phyloP scores from a whole-genome alignment of 2,113 vertebrate species.

The Bostrychus sinensis region DNA sequence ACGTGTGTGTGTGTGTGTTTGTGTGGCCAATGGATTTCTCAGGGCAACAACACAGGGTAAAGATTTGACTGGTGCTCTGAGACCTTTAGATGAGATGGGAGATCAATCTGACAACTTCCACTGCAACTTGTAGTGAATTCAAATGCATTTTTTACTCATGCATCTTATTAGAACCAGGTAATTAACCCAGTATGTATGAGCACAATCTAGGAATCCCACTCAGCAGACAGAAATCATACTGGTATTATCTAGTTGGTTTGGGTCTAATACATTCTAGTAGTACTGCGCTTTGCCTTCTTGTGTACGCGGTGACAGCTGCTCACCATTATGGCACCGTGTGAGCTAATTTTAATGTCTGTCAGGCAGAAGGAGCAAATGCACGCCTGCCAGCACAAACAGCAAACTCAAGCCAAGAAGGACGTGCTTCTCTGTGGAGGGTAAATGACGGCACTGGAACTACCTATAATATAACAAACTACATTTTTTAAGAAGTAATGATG shows the following conservation, averaged over 20 bases:
- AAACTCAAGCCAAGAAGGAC: conserved; percentile 54
- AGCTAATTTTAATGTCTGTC: conserved; percentile 76
- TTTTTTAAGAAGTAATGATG: too few relatives aligned
- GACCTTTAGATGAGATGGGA: conserved; percentile 10
- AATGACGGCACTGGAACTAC: conserved; percentile 44
- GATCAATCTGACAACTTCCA: conserved; percentile 29
- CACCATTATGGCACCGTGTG: conserved; percentile 65
- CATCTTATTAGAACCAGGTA: too few relatives aligned
- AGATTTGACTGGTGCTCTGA: conserved; percentile 7
- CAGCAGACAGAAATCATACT: conserved; percentile 31
- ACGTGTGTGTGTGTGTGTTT: conserved; percentile 33
- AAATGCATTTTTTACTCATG: neutral
- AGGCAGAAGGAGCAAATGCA: conserved; percentile 61
- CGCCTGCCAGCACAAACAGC: conserved; percentile 67
- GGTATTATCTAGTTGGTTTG: conserved; percentile 29
- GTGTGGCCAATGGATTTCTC: conserved; percentile 35
- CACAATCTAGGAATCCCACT: too few relatives aligned
- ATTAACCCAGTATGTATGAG: too few relatives aligned
- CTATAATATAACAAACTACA: conserved; percentile 7
- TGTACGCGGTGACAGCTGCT: conserved; percentile 74
- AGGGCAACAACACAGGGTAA: neutral
- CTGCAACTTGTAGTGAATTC: neutral
- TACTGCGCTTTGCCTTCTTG: conserved; percentile 67
- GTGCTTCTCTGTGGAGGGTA: conserved; percentile 52
- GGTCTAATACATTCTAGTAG: conserved; percentile 61